Percentiles rank a stretch among this genome's conserved stretches.
phyloP scores from a whole-genome alignment of 2,888 invertebrate species.

The Tenodera sinensis region DNA sequence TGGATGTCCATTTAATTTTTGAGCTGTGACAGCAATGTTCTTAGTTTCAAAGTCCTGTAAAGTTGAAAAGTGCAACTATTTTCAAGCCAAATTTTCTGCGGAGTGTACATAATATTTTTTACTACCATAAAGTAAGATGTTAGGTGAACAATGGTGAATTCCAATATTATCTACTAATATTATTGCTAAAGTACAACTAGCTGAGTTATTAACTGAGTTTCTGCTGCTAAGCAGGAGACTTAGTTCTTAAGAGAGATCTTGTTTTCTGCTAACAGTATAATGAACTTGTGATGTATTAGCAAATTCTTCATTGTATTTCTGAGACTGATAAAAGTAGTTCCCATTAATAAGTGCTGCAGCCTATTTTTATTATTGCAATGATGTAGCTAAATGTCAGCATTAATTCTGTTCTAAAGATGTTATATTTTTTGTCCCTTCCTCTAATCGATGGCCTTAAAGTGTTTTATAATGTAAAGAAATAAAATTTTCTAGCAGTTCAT shows the following conservation, averaged over 20 bases:
- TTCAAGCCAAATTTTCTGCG: not conserved
- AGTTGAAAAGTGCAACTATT: too few species aligned
- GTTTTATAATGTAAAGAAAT: not conserved
- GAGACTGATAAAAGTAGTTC: conserved; percentile 19
- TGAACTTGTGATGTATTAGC: conserved; percentile 8
- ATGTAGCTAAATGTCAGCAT: conserved; percentile 1
- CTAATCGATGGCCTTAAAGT: conserved; percentile 9
- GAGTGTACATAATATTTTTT: conserved; percentile 23
- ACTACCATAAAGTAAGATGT: not conserved
- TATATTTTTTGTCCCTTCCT: not conserved
- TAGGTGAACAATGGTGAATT: conserved; percentile 3
- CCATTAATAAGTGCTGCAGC: conserved; percentile 7
- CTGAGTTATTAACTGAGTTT: not conserved
- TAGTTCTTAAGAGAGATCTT: not conserved
- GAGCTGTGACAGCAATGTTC: too few species aligned
- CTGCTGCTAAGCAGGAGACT: not conserved
- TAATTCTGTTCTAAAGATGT: conserved; percentile 10
- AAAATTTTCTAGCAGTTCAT: not conserved
- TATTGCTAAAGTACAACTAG: conserved; percentile 5
- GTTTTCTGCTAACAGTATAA: not conserved
- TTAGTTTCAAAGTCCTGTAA: too few species aligned
- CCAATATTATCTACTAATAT: not conserved
- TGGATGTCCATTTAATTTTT: too few species aligned
- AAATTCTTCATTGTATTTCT: conserved; percentile 5
- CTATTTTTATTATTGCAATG: not conserved